A percentile compares a stretch with the other conserved stretches of the same genome.
These are phyloP conservation scores for Ooceraea biroi DNA, from an alignment of 1,140 invertebrate genomes.

Conservation along the genomic window DNA sequence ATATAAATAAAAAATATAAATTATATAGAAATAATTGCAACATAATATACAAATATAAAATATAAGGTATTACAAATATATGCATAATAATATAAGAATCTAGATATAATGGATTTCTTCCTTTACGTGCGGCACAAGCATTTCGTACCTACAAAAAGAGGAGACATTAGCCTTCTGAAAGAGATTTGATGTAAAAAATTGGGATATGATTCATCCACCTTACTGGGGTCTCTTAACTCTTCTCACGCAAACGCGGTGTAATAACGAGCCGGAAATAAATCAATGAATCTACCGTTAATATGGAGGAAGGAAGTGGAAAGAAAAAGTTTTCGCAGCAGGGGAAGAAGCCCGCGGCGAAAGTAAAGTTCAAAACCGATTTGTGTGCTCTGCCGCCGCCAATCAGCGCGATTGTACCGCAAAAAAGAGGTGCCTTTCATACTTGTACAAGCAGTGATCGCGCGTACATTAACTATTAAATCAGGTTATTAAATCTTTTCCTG, in stretches of 20 bases:
- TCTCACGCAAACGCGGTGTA: too few species aligned
- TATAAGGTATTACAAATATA: too few species aligned
- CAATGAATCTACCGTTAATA: constrained; percentile 36
- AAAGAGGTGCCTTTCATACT: background rate
- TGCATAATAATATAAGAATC: background rate
- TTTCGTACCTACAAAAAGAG: too few species aligned
- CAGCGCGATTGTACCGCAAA: constrained; percentile 1
- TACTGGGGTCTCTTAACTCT: too few species aligned
- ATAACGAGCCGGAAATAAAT: constrained; percentile 38
- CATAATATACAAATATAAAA: too few species aligned
- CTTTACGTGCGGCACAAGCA: background rate
- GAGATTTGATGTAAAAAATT: background rate
- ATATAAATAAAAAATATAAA: constrained; percentile 3
- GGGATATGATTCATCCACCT: too few species aligned
- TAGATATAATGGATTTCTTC: background rate
- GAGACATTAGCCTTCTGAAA: background rate
- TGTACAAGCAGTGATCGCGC: constrained; percentile 20
- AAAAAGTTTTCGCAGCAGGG: background rate
- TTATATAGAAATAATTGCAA: background rate
- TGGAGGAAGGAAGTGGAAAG: constrained; percentile 28
- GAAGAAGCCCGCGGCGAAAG: constrained; percentile 44
- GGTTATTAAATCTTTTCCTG: constrained; percentile 28
- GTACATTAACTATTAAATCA: constrained; percentile 42
- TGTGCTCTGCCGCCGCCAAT: constrained; percentile 34
- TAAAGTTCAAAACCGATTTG: constrained; percentile 59